Evolutionary conservation across 2,888 invertebrate genomes (phyloP).

Genomic region (Selenia dentaria): DNA sequence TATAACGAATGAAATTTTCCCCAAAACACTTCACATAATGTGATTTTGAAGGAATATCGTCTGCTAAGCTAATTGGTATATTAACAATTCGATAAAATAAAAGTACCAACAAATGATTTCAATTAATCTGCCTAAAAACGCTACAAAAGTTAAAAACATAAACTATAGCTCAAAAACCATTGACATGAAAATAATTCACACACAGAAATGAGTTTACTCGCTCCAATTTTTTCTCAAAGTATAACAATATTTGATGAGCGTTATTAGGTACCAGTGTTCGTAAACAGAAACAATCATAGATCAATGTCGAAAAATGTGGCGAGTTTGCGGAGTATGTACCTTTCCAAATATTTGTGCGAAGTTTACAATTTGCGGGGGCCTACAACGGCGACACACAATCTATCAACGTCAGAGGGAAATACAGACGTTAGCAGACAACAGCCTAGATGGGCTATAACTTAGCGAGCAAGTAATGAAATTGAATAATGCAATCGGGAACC

Average conservation of each 20-base stretch:
- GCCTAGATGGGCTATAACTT: conserved; percentile 43
- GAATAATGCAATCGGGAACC: conserved; percentile 18
- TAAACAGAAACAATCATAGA: conserved; percentile 41
- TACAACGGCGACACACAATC: conserved; percentile 48
- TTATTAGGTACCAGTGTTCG: conserved; percentile 11
- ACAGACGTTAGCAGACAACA: conserved; percentile 44
- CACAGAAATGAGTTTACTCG: not conserved
- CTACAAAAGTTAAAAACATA: too few relatives aligned
- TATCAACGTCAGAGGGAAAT: conserved; percentile 53
- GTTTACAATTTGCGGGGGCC: conserved; percentile 58
- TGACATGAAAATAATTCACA: too few relatives aligned
- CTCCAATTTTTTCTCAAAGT: conserved; percentile 6
- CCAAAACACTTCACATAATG: too few relatives aligned
- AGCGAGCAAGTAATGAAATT: conserved; percentile 54
- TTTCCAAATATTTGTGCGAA: conserved; percentile 60
- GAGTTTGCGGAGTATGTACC: conserved; percentile 34
- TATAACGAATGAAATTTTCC: too few relatives aligned
- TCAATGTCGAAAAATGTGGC: conserved; percentile 52
- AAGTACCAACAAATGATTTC: too few relatives aligned
- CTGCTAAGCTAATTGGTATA: too few relatives aligned
- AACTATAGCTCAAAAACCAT: too few relatives aligned
- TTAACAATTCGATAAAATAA: too few relatives aligned
- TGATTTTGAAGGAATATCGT: too few relatives aligned
- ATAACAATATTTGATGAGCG: conserved; percentile 6
- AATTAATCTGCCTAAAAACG: too few relatives aligned